Conservation (phyloP, 2,797 vertebrate genomes). For the Toxotes lorentzi region DNA sequence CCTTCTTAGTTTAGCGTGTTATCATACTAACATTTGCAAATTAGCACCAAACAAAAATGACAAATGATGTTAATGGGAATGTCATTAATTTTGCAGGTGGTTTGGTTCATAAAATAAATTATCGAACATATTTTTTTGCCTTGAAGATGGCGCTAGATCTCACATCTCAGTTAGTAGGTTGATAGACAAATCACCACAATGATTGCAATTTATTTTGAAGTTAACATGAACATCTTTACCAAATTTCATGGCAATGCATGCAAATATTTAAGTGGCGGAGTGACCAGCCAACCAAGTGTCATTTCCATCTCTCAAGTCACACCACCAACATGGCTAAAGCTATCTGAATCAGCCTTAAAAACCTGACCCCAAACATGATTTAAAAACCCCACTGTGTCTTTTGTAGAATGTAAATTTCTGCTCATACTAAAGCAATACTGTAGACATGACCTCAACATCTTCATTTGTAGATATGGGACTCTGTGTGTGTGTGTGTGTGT, state of each 20-base stretch:
- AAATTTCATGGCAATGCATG: neutral
- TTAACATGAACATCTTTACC: neutral
- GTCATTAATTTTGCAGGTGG: neutral
- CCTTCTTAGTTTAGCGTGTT: neutral
- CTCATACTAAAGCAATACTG: neutral
- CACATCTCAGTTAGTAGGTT: too few species aligned
- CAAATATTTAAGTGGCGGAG: neutral
- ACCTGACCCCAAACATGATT: too few species aligned
- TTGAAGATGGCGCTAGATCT: neutral
- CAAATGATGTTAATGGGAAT: neutral
- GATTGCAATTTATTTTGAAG: neutral
- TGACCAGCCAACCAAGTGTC: too few species aligned
- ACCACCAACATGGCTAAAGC: too few species aligned
- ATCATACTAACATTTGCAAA: neutral
- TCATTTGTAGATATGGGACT: neutral
- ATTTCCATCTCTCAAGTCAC: too few species aligned
- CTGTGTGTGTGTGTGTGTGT: neutral
- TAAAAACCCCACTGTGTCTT: too few species aligned
- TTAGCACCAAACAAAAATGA: neutral
- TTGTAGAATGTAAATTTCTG: neutral
- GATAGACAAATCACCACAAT: neutral
- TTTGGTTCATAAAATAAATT: neutral
- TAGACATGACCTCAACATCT: neutral
- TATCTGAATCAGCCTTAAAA: too few species aligned
- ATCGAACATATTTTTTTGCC: neutral